Conservation (phyloP, 2,888 invertebrate genomes). For the Smittia aterrima region DNA sequence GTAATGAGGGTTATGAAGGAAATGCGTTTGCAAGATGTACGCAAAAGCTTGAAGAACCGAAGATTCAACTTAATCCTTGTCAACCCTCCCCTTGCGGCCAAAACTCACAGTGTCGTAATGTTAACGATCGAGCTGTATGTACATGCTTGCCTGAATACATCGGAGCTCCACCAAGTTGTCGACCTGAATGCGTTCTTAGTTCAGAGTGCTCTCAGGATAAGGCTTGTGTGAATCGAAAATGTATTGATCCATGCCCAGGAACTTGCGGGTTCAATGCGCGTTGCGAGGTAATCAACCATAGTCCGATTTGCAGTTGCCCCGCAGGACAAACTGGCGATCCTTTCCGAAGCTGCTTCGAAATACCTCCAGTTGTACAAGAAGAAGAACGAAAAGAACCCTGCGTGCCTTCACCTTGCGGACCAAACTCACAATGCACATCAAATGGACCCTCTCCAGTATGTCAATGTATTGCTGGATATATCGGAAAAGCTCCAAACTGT, state of each 20-base stretch:
- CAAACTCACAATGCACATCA: conserved; percentile 71
- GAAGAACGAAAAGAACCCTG: conserved; percentile 87
- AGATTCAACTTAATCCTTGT: conserved; percentile 53
- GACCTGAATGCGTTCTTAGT: conserved; percentile 67
- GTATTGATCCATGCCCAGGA: conserved; percentile 68
- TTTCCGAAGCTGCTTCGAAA: conserved; percentile 69
- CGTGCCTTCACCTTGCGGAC: conserved; percentile 57
- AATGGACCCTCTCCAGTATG: conserved; percentile 69
- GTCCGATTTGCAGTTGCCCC: conserved; percentile 68
- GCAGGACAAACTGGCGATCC: conserved; percentile 69
- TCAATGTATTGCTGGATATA: conserved; percentile 71
- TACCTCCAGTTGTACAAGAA: conserved; percentile 55
- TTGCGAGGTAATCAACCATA: conserved; percentile 70
- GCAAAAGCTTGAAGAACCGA: conserved; percentile 45
- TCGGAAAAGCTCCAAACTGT: conserved; percentile 78
- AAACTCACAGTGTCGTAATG: conserved; percentile 61
- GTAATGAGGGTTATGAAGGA: conserved; percentile 65
- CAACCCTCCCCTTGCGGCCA: conserved; percentile 62
- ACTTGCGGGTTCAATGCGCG: conserved; percentile 69
- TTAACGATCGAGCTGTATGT: conserved; percentile 64
- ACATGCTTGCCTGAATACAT: conserved; percentile 67
- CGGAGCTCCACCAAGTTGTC: conserved; percentile 67
- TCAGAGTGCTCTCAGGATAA: conserved; percentile 63
- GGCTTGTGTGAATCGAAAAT: conserved; percentile 68
- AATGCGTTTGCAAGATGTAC: conserved; percentile 66